Evolutionary conservation across 2,113 vertebrate species (phyloP).

Genomic region (Aegypius monachus): DNA sequence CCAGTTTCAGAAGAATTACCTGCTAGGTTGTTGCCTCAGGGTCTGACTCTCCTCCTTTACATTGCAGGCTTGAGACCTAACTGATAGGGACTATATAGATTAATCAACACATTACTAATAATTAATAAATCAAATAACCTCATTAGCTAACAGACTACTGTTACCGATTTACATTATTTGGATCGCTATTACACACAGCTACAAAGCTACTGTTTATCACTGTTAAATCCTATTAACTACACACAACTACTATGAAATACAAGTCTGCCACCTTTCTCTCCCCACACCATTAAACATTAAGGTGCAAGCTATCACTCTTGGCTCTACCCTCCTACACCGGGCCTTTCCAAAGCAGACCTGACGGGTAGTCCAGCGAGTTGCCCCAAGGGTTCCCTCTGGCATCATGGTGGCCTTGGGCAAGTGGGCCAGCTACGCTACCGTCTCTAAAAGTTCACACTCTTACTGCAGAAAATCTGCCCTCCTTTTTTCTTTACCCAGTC

Average conservation of each 20-base stretch:
- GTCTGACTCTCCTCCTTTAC: not conserved
- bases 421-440: not conserved
- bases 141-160: not conserved
- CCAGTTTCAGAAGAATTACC: not conserved
- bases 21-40: not conserved
- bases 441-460: not conserved
- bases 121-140: not conserved
- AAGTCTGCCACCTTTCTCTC: not conserved
- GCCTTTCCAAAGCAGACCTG: not conserved
- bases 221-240: not conserved
- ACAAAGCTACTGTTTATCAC: not conserved
- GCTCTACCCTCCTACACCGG: not conserved
- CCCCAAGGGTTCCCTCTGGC: not conserved
- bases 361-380: accelerated
- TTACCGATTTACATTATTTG: not conserved
- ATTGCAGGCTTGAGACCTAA: not conserved
- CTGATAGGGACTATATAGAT: not conserved
- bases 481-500: not conserved
- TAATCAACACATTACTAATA: not conserved
- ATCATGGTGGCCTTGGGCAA: not conserved
- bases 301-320: not conserved
- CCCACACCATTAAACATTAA: not conserved
- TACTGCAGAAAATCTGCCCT: not conserved
- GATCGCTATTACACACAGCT: not conserved
- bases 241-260: not conserved